Conservation (phyloP, 30 jellyfish, hydroid and myxozoan species). For the Clytia hemisphaerica region DNA sequence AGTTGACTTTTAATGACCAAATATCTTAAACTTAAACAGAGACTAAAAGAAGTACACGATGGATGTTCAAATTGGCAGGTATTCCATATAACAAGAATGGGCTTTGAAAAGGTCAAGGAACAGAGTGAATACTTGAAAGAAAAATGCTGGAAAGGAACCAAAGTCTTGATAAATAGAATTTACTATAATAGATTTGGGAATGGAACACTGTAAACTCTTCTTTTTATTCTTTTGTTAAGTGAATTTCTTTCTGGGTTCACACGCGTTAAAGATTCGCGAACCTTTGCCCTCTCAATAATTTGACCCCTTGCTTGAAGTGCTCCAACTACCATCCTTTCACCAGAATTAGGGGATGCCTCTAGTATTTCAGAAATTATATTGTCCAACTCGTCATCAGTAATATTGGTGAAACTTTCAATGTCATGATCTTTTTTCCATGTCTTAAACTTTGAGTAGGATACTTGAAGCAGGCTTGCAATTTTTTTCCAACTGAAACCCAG, state of each 20-base stretch:
- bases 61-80: no score
- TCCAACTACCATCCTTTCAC: neutral
- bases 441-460: no score
- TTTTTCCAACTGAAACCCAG: no score
- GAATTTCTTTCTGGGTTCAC: neutral
- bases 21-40: no score
- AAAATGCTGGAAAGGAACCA: no score
- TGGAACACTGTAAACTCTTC: conserved; percentile 2
- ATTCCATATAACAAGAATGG: no score
- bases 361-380: neutral
- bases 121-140: no score
- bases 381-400: conserved; percentile 1
- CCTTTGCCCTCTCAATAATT: neutral
- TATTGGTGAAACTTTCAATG: neutral
- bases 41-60: no score
- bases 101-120: no score
- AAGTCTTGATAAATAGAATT: neutral
- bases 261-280: neutral
- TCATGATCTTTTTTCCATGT: no score
- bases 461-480: no score
- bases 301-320: neutral
- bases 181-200: neutral
- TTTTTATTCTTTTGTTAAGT: neutral
- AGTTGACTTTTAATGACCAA: no score
- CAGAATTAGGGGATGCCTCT: neutral